phyloP scores from a whole-genome alignment of 2,888 invertebrate genomes.

The Lasioglossum leucozonium region DNA sequence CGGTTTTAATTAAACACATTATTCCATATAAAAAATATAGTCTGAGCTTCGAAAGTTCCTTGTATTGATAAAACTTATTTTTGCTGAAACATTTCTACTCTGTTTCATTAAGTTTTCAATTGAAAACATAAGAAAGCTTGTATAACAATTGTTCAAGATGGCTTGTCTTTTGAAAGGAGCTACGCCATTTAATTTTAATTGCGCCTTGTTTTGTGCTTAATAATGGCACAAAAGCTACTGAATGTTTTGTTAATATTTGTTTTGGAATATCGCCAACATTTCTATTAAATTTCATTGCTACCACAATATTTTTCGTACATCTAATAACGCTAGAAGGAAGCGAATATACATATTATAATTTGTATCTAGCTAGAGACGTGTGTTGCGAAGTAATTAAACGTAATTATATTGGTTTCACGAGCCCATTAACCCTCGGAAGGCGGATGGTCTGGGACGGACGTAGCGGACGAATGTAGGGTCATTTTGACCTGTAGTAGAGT shows the following conservation, averaged over 20 bases:
- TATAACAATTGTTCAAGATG: background rate
- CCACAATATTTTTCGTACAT: background rate
- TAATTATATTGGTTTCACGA: conserved; percentile 18
- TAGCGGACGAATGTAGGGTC: conserved; percentile 12
- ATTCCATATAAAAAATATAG: background rate
- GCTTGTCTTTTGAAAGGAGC: background rate
- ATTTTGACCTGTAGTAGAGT: conserved; percentile 8
- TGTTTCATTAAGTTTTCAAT: background rate
- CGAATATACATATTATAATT: background rate
- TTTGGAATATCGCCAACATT: background rate
- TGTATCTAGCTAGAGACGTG: background rate
- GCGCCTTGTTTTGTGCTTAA: background rate
- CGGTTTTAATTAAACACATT: background rate
- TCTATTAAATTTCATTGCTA: background rate
- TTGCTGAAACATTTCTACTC: background rate
- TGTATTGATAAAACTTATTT: background rate
- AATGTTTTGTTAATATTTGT: background rate
- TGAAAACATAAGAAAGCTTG: background rate
- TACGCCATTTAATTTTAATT: background rate
- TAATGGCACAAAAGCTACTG: background rate
- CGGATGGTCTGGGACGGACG: conserved; percentile 10
- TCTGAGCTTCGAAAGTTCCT: background rate
- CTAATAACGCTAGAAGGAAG: background rate
- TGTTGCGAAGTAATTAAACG: conserved; percentile 14
- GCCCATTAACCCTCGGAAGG: conserved; percentile 11